These are phyloP conservation scores for Synanthedon andrenaeformis DNA, from an alignment of 2,888 invertebrate genomes.

Conservation along the genomic window DNA sequence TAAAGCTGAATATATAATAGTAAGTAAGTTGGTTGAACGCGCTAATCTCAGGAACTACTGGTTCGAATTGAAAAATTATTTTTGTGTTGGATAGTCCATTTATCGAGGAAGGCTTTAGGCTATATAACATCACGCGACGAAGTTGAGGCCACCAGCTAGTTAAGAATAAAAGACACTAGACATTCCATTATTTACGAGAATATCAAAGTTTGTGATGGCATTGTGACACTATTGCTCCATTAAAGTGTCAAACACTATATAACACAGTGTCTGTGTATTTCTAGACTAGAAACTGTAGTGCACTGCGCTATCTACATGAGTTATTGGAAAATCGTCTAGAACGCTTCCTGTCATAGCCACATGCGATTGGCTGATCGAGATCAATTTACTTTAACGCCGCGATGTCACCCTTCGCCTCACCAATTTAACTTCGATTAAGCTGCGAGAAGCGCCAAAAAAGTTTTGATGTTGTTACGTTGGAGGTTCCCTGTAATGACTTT, in stretches of 20 bases:
- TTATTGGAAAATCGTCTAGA: not conserved
- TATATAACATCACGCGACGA: too few relatives aligned
- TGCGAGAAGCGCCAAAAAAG: constrained; percentile 23
- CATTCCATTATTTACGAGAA: too few relatives aligned
- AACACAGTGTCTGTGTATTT: not conserved
- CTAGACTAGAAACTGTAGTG: not conserved
- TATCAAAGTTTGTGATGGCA: too few relatives aligned
- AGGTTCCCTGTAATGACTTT: constrained; percentile 1
- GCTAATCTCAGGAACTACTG: too few relatives aligned
- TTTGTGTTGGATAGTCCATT: too few relatives aligned
- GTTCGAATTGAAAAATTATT: too few relatives aligned
- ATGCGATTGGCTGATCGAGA: constrained; percentile 16
- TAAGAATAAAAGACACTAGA: too few relatives aligned
- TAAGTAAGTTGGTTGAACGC: too few relatives aligned
- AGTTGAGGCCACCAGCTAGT: too few relatives aligned
- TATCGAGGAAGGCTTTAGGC: too few relatives aligned
- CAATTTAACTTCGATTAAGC: constrained; percentile 47
- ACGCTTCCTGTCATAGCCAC: constrained; percentile 2
- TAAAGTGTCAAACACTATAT: not conserved
- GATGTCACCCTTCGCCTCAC: constrained; percentile 14
- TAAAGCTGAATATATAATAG: too few relatives aligned
- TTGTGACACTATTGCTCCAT: too few relatives aligned
- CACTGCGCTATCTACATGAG: not conserved
- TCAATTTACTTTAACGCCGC: constrained; percentile 19
- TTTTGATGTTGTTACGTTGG: constrained; percentile 3